A percentile compares a stretch with the other conserved stretches of the same genome.
These are phyloP conservation scores for Gadus chalcogrammus DNA, from an alignment of 2,113 vertebrate genomes.

Conservation along the genomic window DNA sequence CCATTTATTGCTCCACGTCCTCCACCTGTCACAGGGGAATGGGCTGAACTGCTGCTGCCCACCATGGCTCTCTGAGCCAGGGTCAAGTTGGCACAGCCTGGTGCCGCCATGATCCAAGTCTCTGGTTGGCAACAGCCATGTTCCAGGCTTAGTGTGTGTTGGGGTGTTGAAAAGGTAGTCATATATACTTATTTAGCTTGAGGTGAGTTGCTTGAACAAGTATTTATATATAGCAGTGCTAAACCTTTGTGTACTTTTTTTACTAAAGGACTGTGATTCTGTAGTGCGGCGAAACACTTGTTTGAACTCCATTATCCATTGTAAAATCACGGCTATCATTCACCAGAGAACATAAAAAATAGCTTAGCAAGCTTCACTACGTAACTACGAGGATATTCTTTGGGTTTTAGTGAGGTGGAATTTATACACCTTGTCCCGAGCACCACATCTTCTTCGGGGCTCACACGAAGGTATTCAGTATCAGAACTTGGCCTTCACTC, in stretches of 20 bases:
- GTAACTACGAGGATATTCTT: too few relatives aligned
- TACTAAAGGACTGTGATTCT: too few relatives aligned
- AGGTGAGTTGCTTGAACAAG: constrained; percentile 13
- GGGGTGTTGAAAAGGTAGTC: constrained; percentile 6
- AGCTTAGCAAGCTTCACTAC: too few relatives aligned
- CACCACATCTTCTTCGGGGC: not conserved
- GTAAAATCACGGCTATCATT: too few relatives aligned
- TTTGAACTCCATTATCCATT: too few relatives aligned
- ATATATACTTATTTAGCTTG: not conserved
- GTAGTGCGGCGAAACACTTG: too few relatives aligned
- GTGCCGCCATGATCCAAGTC: constrained; percentile 23
- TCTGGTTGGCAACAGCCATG: constrained; percentile 29
- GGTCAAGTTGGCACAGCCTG: constrained; percentile 33
- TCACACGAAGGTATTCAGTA: constrained; percentile 24
- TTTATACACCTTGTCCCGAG: too few relatives aligned
- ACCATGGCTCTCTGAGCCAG: constrained; percentile 25
- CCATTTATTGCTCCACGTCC: constrained; percentile 29
- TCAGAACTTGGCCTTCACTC: constrained; percentile 16
- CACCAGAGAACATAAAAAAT: too few relatives aligned
- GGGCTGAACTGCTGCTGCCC: constrained; percentile 23
- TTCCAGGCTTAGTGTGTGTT: constrained; percentile 18
- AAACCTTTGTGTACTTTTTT: too few relatives aligned
- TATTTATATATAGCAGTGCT: too few relatives aligned
- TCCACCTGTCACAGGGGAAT: constrained; percentile 40
- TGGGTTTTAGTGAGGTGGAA: too few relatives aligned